Evolutionary conservation across 2,113 vertebrate genomes (phyloP).

Genomic region (Bothrops jararaca): DNA sequence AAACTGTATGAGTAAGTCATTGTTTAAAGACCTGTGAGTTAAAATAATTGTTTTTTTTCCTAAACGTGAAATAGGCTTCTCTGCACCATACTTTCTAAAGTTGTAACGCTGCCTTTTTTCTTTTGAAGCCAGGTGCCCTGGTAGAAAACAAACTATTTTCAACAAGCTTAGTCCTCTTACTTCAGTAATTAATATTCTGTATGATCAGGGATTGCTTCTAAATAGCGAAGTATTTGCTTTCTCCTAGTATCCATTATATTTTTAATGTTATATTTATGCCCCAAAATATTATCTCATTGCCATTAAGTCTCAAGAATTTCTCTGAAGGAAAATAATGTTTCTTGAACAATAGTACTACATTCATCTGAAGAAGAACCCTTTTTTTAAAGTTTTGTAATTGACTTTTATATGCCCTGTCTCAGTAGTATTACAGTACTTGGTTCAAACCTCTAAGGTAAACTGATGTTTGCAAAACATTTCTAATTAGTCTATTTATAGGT

Average conservation of each 20-base stretch:
- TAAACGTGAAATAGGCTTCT: neutral
- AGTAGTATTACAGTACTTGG: neutral
- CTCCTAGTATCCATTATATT: neutral
- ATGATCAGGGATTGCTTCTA: neutral
- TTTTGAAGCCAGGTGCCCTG: neutral
- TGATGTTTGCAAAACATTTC: neutral
- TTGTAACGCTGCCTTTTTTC: neutral
- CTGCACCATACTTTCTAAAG: neutral
- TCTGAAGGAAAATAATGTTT: neutral
- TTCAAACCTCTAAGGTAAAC: neutral
- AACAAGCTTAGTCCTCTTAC: neutral
- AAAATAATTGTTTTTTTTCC: neutral
- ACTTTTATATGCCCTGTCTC: neutral
- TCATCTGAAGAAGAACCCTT: neutral
- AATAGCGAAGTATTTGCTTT: neutral
- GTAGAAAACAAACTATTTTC: neutral
- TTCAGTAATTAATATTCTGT: neutral
- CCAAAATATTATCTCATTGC: neutral
- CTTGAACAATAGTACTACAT: neutral
- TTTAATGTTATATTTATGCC: neutral
- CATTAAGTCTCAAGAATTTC: neutral
- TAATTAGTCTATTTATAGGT: neutral
- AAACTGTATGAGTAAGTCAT: neutral
- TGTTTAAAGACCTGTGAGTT: neutral
- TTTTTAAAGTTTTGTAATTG: neutral